Percentiles rank a stretch among this genome's conserved stretches.
Conservation (phyloP, 2,888 invertebrate genomes). For the Mamestra brassicae region DNA sequence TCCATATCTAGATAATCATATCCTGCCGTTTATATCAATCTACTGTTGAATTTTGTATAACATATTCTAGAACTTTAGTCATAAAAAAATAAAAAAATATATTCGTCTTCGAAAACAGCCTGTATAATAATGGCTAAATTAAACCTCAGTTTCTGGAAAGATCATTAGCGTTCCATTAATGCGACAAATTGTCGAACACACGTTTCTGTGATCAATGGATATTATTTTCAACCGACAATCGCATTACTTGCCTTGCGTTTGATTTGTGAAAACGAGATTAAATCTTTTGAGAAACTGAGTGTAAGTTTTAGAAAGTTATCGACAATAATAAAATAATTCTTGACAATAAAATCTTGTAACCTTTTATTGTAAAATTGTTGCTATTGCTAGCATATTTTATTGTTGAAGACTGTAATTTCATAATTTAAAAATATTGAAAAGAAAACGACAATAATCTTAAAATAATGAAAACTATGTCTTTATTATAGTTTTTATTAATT, state of each 20-base stretch:
- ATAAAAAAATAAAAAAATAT: slow-evolving; percentile 34
- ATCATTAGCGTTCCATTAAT: not conserved
- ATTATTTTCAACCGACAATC: not conserved
- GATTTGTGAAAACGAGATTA: not conserved
- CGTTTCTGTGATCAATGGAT: not conserved
- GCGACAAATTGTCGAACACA: not conserved
- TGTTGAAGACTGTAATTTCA: slow-evolving; percentile 61
- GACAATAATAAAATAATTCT: slow-evolving; percentile 58
- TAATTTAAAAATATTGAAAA: slow-evolving; percentile 18
- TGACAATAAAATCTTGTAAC: slow-evolving; percentile 54
- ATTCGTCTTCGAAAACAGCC: slow-evolving; percentile 48
- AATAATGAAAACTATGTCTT: slow-evolving; percentile 13
- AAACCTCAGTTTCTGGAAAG: not conserved
- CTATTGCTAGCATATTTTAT: slow-evolving; percentile 50
- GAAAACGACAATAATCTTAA: slow-evolving; percentile 42
- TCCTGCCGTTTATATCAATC: slow-evolving; percentile 63
- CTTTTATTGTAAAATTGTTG: slow-evolving; percentile 42
- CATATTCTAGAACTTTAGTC: slow-evolving; percentile 34
- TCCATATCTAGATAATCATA: slow-evolving; percentile 56
- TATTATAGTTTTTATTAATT: slow-evolving; percentile 47
- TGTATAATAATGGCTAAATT: slow-evolving; percentile 36
- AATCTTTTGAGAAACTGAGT: not conserved
- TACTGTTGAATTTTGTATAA: slow-evolving; percentile 62
- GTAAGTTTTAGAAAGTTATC: slow-evolving; percentile 33
- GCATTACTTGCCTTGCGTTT: not conserved